phyloP scores from a whole-genome alignment of 1,140 invertebrate genomes.

The Apis laboriosa region DNA sequence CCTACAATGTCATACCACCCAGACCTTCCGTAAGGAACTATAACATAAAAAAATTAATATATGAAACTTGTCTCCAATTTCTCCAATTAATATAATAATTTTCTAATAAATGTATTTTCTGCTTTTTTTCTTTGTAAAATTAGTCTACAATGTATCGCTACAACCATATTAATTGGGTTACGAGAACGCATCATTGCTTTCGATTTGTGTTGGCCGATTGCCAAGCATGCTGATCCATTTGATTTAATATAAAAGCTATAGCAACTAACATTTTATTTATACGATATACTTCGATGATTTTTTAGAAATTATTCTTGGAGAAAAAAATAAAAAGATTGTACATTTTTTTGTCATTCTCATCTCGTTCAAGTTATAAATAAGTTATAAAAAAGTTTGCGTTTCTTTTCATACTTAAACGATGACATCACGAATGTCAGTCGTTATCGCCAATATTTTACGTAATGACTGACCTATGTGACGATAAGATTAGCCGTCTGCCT shows the following conservation, averaged over 20 bases:
- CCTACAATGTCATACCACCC: slow-evolving; percentile 94
- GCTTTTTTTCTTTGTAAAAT: neutral
- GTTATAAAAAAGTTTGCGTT: neutral
- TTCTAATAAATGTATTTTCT: neutral
- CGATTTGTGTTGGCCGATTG: slow-evolving; percentile 44
- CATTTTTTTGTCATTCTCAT: neutral
- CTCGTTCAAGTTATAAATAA: neutral
- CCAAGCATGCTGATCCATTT: slow-evolving; percentile 26
- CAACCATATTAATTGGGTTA: slow-evolving; percentile 48
- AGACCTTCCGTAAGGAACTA: slow-evolving; percentile 83
- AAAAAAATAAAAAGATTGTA: neutral
- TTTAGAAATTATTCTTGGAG: neutral
- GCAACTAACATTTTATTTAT: neutral
- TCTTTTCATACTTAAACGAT: slow-evolving; percentile 18
- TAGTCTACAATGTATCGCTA: neutral
- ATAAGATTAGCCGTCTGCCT: slow-evolving; percentile 42
- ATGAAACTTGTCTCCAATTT: too few relatives aligned
- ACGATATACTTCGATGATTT: neutral
- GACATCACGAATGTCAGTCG: slow-evolving; percentile 45
- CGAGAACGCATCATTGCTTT: slow-evolving; percentile 38
- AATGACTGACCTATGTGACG: slow-evolving; percentile 39
- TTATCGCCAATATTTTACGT: slow-evolving; percentile 47
- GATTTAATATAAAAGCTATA: slow-evolving; percentile 34
- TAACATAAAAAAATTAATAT: too few relatives aligned
- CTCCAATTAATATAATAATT: too few relatives aligned